A percentile compares a stretch with the other conserved stretches of the same genome.
These are phyloP conservation scores for Falco rusticolus DNA, from an alignment of 2,797 vertebrate genomes.

Conservation along the genomic window DNA sequence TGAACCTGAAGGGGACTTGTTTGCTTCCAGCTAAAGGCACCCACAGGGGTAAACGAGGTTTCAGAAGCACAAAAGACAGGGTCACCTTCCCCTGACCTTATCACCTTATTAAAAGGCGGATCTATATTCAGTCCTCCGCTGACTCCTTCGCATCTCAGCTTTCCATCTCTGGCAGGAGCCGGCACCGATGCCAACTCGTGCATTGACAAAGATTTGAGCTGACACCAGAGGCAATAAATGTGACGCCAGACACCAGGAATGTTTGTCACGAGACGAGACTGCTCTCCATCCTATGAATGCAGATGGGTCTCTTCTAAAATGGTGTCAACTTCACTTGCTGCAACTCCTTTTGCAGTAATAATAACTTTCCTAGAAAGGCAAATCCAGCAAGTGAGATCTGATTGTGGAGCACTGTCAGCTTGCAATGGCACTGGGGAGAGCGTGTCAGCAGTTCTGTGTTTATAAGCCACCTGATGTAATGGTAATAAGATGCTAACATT, in stretches of 20 bases:
- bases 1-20: accelerated
- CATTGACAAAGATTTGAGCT: background rate
- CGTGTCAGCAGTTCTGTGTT: background rate
- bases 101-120: background rate
- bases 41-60: background rate
- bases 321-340: background rate
- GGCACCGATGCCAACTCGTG: background rate
- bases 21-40: background rate
- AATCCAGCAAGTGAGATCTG: background rate
- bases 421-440: background rate
- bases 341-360: background rate
- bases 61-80: background rate
- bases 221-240: background rate
- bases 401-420: background rate
- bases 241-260: background rate
- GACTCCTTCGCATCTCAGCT: background rate
- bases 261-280: background rate
- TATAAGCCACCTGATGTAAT: background rate
- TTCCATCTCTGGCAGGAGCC: conserved; percentile 9
- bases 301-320: background rate
- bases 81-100: background rate
- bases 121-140: background rate
- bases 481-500: background rate
- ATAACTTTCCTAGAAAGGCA: background rate
- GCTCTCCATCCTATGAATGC: background rate